Base-by-base conservation (phyloP, 2,113 vertebrate genomes). In the Cettia cetti region DNA sequence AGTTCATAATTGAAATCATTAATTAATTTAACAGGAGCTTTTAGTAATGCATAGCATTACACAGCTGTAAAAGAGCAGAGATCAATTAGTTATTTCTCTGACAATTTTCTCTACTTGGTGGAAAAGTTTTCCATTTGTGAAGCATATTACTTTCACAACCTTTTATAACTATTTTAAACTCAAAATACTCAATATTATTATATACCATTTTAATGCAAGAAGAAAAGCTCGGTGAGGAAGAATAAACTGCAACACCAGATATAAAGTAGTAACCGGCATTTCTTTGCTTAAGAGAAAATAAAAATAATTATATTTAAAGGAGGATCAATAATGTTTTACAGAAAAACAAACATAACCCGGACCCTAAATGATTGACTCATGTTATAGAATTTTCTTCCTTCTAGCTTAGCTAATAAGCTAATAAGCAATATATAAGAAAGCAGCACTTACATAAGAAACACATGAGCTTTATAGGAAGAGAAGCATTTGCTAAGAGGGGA, bases 1-100 rank as follows among this genome's bases (percentile, higher is more conserved):
- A 98, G 98, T 99, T 99, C 98, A 98, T 99, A 99, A 99, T 98
- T 99, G 98, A 99, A 99, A 98, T 98, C 98, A 98, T 99, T 99
- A 99, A 99, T 99, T 99, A 98, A 98, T 99, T 99, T 99, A 98
- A 99, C 98, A 98, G 98, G 98, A 98, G 79, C 98, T 99, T 99
- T 99, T 98, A 99, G 98, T 98, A 99, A 98, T 99, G 98, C 98
- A 98, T 98, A 98, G 98, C 97, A 98, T 98, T 98, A 98, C 97
- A 97, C 98, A 99, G 98, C 98, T 99, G 98, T 97, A 98, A 98
- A 98, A 97, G 97, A 98, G 96, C 94, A 98, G 97, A 98, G 98
- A 98, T 98, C 99, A 98, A 99, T 98, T 97, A 97, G 96, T 97
- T 98, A 97, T 97, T 98, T 98, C 97, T 95, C 92, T 97, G 95